A percentile compares a stretch with the other conserved stretches of the same genome.
phyloP scores from a whole-genome alignment of 2,113 vertebrate species.

The Ondatra zibethicus region DNA sequence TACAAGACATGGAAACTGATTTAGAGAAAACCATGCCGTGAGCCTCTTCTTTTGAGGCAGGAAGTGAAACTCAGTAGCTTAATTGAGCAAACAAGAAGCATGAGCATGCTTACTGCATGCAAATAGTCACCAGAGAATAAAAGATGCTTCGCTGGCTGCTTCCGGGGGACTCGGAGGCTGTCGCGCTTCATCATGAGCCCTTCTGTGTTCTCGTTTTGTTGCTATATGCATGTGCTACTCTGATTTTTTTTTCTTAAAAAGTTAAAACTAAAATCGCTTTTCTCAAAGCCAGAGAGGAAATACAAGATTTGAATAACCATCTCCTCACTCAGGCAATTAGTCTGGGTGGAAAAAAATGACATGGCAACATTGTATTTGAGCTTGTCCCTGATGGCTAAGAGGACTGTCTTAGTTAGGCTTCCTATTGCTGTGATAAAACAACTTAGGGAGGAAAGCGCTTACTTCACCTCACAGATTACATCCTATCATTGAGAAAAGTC shows the following conservation, averaged over 20 bases:
- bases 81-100: background rate
- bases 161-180: background rate
- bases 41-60: background rate
- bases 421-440: background rate
- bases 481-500: background rate
- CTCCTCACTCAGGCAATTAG: conserved; percentile 22
- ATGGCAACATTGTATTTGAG: background rate
- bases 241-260: background rate
- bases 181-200: background rate
- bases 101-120: background rate
- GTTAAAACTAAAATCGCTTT: background rate
- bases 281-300: conserved; percentile 40
- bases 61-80: background rate
- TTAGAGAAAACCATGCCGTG: background rate
- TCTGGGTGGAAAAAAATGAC: background rate
- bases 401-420: background rate
- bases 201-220: background rate
- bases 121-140: background rate
- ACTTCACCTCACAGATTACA: background rate
- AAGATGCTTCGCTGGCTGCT: background rate
- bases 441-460: background rate
- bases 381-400: background rate
- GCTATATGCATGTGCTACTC: background rate
- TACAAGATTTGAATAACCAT: background rate
- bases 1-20: background rate